Conservation (phyloP, 2,797 vertebrate species). For the Rhinatrema bivittatum region DNA sequence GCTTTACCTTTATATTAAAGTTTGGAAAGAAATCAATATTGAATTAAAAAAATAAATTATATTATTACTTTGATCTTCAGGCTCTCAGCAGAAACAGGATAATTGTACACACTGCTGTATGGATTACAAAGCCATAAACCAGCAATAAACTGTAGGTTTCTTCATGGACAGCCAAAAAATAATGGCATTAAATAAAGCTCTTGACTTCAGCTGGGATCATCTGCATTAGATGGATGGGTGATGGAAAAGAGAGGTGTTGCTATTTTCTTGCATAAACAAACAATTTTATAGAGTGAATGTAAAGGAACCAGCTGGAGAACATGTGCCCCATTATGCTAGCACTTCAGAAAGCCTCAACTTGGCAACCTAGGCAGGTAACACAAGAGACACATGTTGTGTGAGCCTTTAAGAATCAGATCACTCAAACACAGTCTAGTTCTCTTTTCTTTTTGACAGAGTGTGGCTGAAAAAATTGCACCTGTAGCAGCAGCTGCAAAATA, state of each 20-base stretch:
- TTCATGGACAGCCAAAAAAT: slow-evolving; percentile 6
- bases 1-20: too few relatives aligned
- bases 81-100: too few relatives aligned
- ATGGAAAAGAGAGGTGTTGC: slow-evolving; percentile 6
- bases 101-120: not conserved
- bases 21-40: too few relatives aligned
- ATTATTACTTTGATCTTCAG: too few relatives aligned
- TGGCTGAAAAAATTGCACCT: not conserved
- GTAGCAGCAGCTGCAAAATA: not conserved
- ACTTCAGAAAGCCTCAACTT: slow-evolving; percentile 19
- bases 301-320: slow-evolving; percentile 35
- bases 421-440: accelerated
- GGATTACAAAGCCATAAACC: not conserved
- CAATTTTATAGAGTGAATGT: slow-evolving; percentile 29
- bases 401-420: not conserved
- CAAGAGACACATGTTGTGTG: not conserved
- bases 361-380: slow-evolving; percentile 8
- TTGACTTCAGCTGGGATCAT: slow-evolving; percentile 34
- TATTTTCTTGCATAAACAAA: slow-evolving; percentile 32
- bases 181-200: slow-evolving; percentile 6
- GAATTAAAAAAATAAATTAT: too few relatives aligned
- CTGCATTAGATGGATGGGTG: slow-evolving; percentile 11
- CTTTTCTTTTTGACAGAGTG: not conserved
- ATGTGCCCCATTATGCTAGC: slow-evolving; percentile 31
- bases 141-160: slow-evolving; percentile 5